These are phyloP conservation scores for Onchidella celtica DNA, from an alignment of 2,888 invertebrate genomes.

Conservation along the genomic window DNA sequence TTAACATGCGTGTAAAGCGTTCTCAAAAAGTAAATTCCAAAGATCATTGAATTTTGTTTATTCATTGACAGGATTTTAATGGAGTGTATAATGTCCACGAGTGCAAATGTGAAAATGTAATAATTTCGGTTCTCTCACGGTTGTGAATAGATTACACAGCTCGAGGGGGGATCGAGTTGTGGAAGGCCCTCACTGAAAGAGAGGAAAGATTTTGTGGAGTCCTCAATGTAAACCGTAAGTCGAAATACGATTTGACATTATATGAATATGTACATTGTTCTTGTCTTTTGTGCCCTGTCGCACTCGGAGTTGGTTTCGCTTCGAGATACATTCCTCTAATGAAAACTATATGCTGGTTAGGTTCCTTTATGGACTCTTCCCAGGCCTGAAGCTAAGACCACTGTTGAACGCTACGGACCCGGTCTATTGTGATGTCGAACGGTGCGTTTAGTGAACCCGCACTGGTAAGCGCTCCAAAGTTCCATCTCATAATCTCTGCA, in stretches of 20 bases:
- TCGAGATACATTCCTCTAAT: neutral
- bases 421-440: neutral
- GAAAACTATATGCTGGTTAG: neutral
- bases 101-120: constrained; percentile 28
- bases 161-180: neutral
- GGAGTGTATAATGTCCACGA: constrained; percentile 9
- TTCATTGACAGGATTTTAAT: neutral
- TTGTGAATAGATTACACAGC: constrained; percentile 11
- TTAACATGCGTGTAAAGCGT: neutral
- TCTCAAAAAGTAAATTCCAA: constrained; percentile 1
- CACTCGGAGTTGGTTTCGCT: neutral
- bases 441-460: constrained; percentile 8
- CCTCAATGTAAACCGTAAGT: neutral
- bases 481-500: constrained; percentile 29
- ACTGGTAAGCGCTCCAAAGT: neutral
- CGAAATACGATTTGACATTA: constrained; percentile 23
- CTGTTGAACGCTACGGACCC: neutral
- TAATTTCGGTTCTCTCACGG: neutral
- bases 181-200: neutral
- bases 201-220: neutral
- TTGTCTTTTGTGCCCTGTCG: neutral
- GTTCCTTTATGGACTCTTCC: neutral
- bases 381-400: constrained; percentile 23
- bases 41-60: neutral
- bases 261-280: neutral